Base-by-base conservation (phyloP, 2,888 invertebrate species). In the Megalurothrips usitatus region DNA sequence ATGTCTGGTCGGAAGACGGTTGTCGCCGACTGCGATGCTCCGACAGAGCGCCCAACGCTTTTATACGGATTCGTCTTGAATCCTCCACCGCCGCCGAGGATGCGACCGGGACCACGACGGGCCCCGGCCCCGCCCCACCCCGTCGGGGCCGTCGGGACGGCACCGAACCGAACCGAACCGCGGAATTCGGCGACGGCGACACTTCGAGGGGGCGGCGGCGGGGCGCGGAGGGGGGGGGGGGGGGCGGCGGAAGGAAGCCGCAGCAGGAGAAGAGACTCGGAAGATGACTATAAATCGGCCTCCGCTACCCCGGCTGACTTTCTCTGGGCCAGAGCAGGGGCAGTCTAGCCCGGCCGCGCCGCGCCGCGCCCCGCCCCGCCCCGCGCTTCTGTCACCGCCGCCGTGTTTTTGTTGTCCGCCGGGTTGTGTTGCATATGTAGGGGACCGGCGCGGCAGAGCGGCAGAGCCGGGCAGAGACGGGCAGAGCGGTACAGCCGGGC, bases 21-120 rank as follows among this genome's bases (percentile, higher is more conserved):
- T 75, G 68, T 75, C 68, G 68, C 68, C 68, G 68, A 75, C 68
- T 75, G 68, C 68, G 68, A 75, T 75, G 68, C 68, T 26, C 68
- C 23, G 12, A 75, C 68, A 8, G 6, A 26, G 23, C 23, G 23
- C 68, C 68, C 26, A 23, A 26, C 23, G 68, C 68, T 75, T 75
- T 75, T 75, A 75, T 75, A 75, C 68, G 68, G 68, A 75, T 75
- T 75, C 68, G 26, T 75, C 68, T 75, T 75, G 12, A 58, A 12
- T 52, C 52, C 52, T 12, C 58, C 58, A 58, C 58, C 58, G 19
- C 58, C 52, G 52, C 14, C 52, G 52, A 52, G 52, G 52, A 52
- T 52, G 52, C 52, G 52, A 12, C 58, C 58, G 14, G 68, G 14
- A 14, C 6, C 58, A 17, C 58, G 52, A 17, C 17, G 58, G 14